These are phyloP conservation scores for Somateria mollissima DNA, from an alignment of 2,797 vertebrate genomes.

Conservation along the genomic window DNA sequence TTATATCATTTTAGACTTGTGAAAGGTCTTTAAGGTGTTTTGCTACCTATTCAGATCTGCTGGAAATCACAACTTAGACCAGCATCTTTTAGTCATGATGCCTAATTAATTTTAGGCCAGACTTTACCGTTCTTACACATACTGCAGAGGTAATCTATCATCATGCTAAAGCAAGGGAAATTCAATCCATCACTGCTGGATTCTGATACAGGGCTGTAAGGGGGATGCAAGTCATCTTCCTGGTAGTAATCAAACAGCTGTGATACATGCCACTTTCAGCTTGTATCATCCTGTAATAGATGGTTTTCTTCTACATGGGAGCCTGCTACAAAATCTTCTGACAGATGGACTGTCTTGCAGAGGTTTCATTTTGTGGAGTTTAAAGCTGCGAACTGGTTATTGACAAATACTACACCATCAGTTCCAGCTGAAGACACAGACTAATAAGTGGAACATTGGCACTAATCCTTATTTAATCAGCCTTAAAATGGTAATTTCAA, in stretches of 20 bases:
- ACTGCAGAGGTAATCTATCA: slow-evolving; percentile 79
- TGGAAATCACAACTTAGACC: slow-evolving; percentile 33
- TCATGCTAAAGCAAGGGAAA: slow-evolving; percentile 70
- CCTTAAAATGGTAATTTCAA: slow-evolving; percentile 86
- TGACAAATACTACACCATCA: slow-evolving; percentile 84
- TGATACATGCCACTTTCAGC: slow-evolving; percentile 80
- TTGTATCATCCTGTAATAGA: slow-evolving; percentile 79
- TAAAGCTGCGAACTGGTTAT: slow-evolving; percentile 82
- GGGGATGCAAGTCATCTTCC: slow-evolving; percentile 76
- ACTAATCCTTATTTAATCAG: slow-evolving; percentile 88
- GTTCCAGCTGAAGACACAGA: slow-evolving; percentile 83
- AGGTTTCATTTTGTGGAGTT: slow-evolving; percentile 77
- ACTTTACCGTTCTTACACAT: slow-evolving; percentile 66
- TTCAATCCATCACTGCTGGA: slow-evolving; percentile 80
- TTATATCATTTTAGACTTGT: slow-evolving; percentile 4
- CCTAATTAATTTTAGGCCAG: slow-evolving; percentile 81
- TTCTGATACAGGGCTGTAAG: slow-evolving; percentile 75
- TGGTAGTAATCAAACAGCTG: slow-evolving; percentile 82
- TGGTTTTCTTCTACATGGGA: slow-evolving; percentile 76
- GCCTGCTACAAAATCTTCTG: slow-evolving; percentile 73
- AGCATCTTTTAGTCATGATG: slow-evolving; percentile 53
- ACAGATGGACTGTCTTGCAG: slow-evolving; percentile 76
- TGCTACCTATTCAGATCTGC: slow-evolving; percentile 16
- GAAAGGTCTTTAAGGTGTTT: slow-evolving; percentile 33
- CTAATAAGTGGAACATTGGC: slow-evolving; percentile 86